Percentiles rank a stretch among this genome's conserved stretches.
phyloP scores from a whole-genome alignment of 2,797 vertebrate species.

The Tragelaphus oryx region DNA sequence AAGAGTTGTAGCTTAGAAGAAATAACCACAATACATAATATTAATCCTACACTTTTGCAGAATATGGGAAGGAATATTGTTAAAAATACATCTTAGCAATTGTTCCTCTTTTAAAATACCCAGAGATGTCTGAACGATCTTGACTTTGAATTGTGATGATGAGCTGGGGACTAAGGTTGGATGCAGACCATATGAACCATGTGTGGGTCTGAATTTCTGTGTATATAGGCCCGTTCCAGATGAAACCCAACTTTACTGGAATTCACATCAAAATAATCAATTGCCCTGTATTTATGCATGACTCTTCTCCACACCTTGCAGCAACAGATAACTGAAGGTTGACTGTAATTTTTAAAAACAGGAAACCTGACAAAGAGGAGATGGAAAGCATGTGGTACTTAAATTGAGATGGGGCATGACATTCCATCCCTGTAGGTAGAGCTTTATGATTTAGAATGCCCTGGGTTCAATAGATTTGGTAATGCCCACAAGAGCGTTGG shows the following conservation, averaged over 20 bases:
- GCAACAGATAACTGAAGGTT: not conserved
- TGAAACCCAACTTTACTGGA: not conserved
- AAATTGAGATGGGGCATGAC: not conserved
- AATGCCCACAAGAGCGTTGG: not conserved
- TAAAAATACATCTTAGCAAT: not conserved
- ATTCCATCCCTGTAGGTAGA: not conserved
- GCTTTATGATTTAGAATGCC: not conserved
- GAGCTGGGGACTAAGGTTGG: not conserved
- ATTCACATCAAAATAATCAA: not conserved
- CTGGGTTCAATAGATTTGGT: not conserved
- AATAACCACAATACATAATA: not conserved
- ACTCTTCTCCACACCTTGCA: not conserved
- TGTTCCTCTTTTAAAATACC: not conserved
- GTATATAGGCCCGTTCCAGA: not conserved
- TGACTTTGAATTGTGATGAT: not conserved
- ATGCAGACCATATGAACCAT: not conserved
- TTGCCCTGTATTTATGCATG: not conserved
- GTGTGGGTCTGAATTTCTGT: not conserved
- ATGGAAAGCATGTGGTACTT: not conserved
- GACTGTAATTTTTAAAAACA: not conserved
- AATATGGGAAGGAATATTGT: not conserved
- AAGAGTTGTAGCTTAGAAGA: not conserved
- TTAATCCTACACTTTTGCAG: not conserved
- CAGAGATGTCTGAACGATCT: not conserved
- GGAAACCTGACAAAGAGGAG: not conserved